Percentiles rank a stretch among this genome's conserved stretches.
phyloP scores from a whole-genome alignment of 2,113 vertebrate species.

The Pseudorhombus dupliciocellatus region DNA sequence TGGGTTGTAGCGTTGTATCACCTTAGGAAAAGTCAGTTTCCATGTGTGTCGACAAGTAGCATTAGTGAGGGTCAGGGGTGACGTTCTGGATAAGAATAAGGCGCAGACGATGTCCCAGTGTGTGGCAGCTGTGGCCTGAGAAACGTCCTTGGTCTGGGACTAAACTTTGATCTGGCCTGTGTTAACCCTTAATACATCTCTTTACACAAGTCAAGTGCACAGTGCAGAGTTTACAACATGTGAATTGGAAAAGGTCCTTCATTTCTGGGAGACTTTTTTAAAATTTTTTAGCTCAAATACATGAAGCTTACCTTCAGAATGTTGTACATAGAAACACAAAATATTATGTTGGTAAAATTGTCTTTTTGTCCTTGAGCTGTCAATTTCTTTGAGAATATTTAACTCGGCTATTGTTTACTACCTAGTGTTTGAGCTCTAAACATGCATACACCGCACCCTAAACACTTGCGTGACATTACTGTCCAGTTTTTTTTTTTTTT shows the following conservation, averaged over 20 bases:
- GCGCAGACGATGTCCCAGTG: conserved; percentile 25
- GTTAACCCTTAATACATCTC: neutral
- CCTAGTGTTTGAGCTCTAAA: conserved; percentile 20
- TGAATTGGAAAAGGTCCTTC: neutral
- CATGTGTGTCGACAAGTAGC: conserved; percentile 57
- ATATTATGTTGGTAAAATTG: neutral
- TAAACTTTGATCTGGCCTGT: conserved; percentile 23
- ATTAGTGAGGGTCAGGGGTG: conserved; percentile 64
- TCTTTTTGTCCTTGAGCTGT: neutral
- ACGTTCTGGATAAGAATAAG: conserved; percentile 26
- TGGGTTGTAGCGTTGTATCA: conserved; percentile 52
- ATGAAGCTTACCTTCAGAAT: neutral
- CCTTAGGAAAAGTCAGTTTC: conserved; percentile 49
- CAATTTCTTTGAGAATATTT: neutral
- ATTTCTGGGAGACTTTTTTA: neutral
- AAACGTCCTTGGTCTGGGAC: conserved; percentile 6
- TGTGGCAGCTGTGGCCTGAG: conserved; percentile 30
- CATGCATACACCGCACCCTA: conserved; percentile 23
- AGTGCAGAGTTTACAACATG: neutral
- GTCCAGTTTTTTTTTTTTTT: conserved; percentile 5
- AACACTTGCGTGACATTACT: conserved; percentile 35
- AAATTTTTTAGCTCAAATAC: no score
- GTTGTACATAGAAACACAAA: no score
- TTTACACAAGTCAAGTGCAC: neutral
- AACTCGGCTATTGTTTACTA: neutral